phyloP scores from a whole-genome alignment of 2,888 invertebrate genomes.

The Orthosia gracilis region DNA sequence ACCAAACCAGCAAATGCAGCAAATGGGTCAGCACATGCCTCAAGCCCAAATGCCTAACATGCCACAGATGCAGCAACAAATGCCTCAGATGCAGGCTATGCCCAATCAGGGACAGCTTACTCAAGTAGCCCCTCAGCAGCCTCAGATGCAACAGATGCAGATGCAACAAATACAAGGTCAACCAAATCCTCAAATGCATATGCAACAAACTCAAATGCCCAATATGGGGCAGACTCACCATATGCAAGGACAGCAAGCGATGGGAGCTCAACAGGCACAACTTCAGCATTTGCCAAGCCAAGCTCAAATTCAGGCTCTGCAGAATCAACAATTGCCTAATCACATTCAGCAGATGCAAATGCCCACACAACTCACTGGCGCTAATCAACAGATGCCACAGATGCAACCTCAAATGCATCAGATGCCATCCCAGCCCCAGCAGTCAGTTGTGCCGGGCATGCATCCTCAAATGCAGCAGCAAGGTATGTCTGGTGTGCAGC shows the following conservation, averaged over 20 bases:
- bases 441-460: slow-evolving; percentile 88
- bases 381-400: slow-evolving; percentile 88
- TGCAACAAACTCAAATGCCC: slow-evolving; percentile 89
- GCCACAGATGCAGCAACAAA: slow-evolving; percentile 89
- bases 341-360: slow-evolving; percentile 91
- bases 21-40: slow-evolving; percentile 87
- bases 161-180: slow-evolving; percentile 89
- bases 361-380: slow-evolving; percentile 84
- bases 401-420: slow-evolving; percentile 90
- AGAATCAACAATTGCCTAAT: slow-evolving; percentile 90
- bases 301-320: slow-evolving; percentile 89
- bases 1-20: slow-evolving; percentile 90
- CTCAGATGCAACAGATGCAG: slow-evolving; percentile 90
- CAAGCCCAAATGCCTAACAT: slow-evolving; percentile 88
- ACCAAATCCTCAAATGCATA: slow-evolving; percentile 88
- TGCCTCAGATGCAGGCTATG: slow-evolving; percentile 89
- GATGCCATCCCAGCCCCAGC: slow-evolving; percentile 88
- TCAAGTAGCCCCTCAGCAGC: slow-evolving; percentile 87
- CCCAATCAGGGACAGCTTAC: slow-evolving; percentile 87
- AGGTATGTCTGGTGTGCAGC: slow-evolving; percentile 88
- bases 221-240: slow-evolving; percentile 88
- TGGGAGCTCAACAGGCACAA: slow-evolving; percentile 88
- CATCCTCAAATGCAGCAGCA: slow-evolving; percentile 90
- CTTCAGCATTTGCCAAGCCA: slow-evolving; percentile 89
- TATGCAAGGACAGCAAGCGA: slow-evolving; percentile 86